Evolutionary conservation across 2,797 vertebrate species (phyloP).

Genomic region (Huso huso): DNA sequence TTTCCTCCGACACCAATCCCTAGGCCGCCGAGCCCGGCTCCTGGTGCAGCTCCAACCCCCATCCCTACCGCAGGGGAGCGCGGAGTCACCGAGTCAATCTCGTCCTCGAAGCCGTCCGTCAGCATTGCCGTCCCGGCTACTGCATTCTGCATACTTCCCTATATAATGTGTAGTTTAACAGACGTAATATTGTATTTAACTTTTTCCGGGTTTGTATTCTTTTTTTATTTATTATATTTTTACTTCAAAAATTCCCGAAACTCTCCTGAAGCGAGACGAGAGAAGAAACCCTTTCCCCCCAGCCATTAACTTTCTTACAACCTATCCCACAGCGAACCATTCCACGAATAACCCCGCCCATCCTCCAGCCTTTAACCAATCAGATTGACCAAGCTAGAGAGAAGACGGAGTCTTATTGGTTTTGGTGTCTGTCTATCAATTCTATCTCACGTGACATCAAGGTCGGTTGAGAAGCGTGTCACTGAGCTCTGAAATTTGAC

Average conservation of each 20-base stretch:
- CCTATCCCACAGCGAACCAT: slow-evolving; percentile 80
- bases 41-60: slow-evolving; percentile 80
- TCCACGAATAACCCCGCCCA: slow-evolving; percentile 54
- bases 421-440: slow-evolving; percentile 27
- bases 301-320: slow-evolving; percentile 99
- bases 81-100: slow-evolving; percentile 97
- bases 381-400: slow-evolving; percentile 21
- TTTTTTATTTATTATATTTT: slow-evolving; percentile 55
- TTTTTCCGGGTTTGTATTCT: slow-evolving; percentile 52
- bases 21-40: slow-evolving; percentile 82
- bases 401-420: slow-evolving; percentile 32
- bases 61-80: slow-evolving; percentile 80
- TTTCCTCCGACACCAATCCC: slow-evolving; percentile 83
- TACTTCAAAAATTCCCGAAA: slow-evolving; percentile 75
- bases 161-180: slow-evolving; percentile 58
- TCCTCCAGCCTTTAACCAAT: slow-evolving; percentile 16
- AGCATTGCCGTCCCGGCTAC: slow-evolving; percentile 88
- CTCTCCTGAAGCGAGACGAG: slow-evolving; percentile 71
- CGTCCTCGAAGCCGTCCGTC: slow-evolving; percentile 97
- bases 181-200: slow-evolving; percentile 56
- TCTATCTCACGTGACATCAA: slow-evolving; percentile 47
- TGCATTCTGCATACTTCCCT: slow-evolving; percentile 80
- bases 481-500: slow-evolving; percentile 56
- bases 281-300: slow-evolving; percentile 75
- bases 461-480: slow-evolving; percentile 69